A percentile compares a stretch with the other conserved stretches of the same genome.
phyloP scores from a whole-genome alignment of 2,113 vertebrate species.

The Dendropsophus ebraccatus region DNA sequence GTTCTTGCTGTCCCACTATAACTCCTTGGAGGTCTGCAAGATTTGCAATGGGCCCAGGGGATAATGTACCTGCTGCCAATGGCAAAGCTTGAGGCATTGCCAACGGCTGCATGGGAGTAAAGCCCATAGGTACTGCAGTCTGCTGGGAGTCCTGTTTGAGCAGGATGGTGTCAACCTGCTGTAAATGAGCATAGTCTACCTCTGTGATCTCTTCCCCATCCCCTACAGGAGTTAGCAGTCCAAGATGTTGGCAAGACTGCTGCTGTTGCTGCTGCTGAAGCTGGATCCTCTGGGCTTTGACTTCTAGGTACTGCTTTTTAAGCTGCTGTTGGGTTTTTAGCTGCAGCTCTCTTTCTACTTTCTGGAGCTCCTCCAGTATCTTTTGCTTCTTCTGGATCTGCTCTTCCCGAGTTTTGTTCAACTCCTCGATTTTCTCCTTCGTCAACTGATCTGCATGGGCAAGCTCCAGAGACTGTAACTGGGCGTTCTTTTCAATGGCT shows the following conservation, averaged over 20 bases:
- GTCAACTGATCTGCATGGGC: constrained; percentile 98
- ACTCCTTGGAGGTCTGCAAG: constrained; percentile 97
- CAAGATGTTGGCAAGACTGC: constrained; percentile 83
- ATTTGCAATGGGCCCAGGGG: constrained; percentile 85
- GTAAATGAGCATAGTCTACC: constrained; percentile 89
- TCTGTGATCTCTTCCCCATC: constrained; percentile 88
- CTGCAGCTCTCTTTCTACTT: constrained; percentile 97
- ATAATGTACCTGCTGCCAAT: constrained; percentile 79
- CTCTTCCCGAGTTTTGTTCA: constrained; percentile 98
- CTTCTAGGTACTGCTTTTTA: constrained; percentile 99
- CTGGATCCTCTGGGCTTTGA: constrained; percentile 92
- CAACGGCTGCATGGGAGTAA: constrained; percentile 94
- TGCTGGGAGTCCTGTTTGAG: constrained; percentile 84
- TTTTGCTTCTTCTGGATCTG: constrained; percentile 99
- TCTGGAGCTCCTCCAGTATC: constrained; percentile 98
- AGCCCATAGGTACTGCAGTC: constrained; percentile 83
- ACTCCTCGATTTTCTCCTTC: constrained; percentile 99
- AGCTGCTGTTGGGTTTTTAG: constrained; percentile 99
- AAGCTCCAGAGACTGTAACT: constrained; percentile 96
- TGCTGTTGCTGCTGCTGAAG: constrained; percentile 80
- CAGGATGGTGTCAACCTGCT: constrained; percentile 92
- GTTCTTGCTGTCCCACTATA: constrained; percentile 90
- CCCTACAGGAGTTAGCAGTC: constrained; percentile 83
- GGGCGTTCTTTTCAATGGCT: constrained; percentile 98
- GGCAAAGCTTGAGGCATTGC: constrained; percentile 84